These are phyloP conservation scores for Aplocera efformata DNA, from an alignment of 2,888 invertebrate species.

Conservation along the genomic window DNA sequence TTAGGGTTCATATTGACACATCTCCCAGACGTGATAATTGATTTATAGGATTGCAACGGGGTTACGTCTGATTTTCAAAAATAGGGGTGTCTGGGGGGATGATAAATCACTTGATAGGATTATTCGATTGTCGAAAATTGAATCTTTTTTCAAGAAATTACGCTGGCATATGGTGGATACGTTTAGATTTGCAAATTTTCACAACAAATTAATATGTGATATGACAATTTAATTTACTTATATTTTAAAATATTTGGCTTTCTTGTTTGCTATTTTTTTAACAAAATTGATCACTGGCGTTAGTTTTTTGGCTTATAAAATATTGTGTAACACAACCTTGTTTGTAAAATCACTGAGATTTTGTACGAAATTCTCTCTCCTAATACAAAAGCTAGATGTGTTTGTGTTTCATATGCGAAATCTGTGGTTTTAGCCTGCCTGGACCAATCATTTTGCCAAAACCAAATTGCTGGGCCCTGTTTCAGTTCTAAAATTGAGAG, in stretches of 20 bases:
- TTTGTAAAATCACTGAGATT: no score
- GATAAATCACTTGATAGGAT: slow-evolving; percentile 19
- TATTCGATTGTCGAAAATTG: slow-evolving; percentile 16
- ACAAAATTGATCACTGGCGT: no score
- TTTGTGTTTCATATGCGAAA: slow-evolving; percentile 56
- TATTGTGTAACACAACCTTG: no score
- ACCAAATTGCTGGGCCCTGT: slow-evolving; percentile 1
- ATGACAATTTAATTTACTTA: no score
- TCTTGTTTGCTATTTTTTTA: no score
- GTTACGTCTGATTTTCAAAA: slow-evolving; percentile 10
- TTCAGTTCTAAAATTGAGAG: slow-evolving; percentile 5
- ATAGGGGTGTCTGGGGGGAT: slow-evolving; percentile 30
- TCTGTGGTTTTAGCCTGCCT: slow-evolving; percentile 46
- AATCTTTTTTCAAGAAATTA: slow-evolving; percentile 8
- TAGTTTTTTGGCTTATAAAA: no score
- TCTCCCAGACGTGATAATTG: slow-evolving; percentile 50
- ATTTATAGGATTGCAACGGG: slow-evolving; percentile 48
- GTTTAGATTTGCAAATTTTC: background rate
- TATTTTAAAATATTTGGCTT: no score
- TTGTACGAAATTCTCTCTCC: background rate
- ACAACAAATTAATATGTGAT: no score
- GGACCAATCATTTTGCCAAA: background rate
- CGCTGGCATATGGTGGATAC: slow-evolving; percentile 26
- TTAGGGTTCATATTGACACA: slow-evolving; percentile 54
- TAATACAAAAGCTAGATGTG: slow-evolving; percentile 22